Evolutionary conservation across 2,888 invertebrate genomes (phyloP), one percentile per base, ranked within the genome.

Genomic region (Rhamphomyia laevipes): DNA sequence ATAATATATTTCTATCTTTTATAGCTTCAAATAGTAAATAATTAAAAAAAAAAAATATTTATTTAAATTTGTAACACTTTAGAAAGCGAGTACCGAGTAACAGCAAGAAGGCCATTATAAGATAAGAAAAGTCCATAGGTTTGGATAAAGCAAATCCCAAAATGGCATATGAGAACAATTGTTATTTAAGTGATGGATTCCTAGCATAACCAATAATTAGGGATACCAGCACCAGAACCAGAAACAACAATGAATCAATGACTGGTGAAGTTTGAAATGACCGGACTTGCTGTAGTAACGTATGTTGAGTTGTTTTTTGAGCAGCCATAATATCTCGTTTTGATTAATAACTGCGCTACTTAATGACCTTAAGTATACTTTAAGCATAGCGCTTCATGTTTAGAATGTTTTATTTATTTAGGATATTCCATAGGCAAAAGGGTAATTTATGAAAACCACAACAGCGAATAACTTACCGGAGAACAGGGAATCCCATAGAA

Each of bases 201-300:
- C 86, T 85, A 71, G 96, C 86, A 77, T 93, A 95, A 68, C 93
- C 94, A 66, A 96, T 86, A 68, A 96, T 92, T 70, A 97, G 79
- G 69, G 89, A 87, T 99, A 73, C 99, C 99, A 69, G 99, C 99
- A 71, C 99, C 99, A 75, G 97, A 96, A 74, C 99, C 99, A 77
- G 99, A 99, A 77, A 96, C 99, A 67, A 99, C 99, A n/a, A n/a
- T 59, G 96, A 95, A 78, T 99, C 99, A 79, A 99, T 82, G 61
- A 89, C 82, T 58, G 86, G 77, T 61, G 90, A 84, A 63, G 92
- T 92, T 75, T 91, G 90, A 81, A 93, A 84, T 74, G 80, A 81
- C 70, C 89, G 82, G 59, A 81, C 75, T 62, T 80, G 77, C 63
- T 81, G 78, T 68, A 85, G 77, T 67, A 80, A 68, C 61, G 74